Conservation (phyloP, 1,140 invertebrate genomes). For the Drosophila pruinosa region DNA sequence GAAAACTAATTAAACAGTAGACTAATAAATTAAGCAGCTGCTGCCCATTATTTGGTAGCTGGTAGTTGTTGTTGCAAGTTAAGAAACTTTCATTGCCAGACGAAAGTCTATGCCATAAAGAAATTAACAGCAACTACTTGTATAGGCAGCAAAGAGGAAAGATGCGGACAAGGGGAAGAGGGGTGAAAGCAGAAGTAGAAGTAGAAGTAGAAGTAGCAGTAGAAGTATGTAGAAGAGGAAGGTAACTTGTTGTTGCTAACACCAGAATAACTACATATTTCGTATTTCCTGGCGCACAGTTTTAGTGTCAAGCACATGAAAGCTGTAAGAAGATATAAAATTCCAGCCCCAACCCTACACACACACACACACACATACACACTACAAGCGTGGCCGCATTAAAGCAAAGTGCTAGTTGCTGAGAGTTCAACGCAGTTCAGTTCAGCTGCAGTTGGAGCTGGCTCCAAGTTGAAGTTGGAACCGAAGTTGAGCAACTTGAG, state of each 20-base stretch:
- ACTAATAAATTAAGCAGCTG: conserved; percentile 71
- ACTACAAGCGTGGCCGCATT: conserved; percentile 61
- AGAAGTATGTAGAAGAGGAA: conserved; percentile 17
- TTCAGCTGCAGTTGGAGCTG: conserved; percentile 39
- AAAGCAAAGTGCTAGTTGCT: conserved; percentile 47
- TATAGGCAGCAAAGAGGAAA: neutral
- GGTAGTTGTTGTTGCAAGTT: conserved; percentile 40
- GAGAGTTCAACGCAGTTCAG: conserved; percentile 35
- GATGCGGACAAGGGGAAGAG: neutral
- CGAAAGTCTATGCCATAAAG: conserved; percentile 70
- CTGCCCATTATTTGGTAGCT: conserved; percentile 29
- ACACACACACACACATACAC: neutral
- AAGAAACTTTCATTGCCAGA: conserved; percentile 75
- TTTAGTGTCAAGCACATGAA: conserved; percentile 52
- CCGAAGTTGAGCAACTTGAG: conserved; percentile 59
- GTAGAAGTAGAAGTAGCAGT: neutral
- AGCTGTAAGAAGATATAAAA: conserved; percentile 39
- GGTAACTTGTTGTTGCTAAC: conserved; percentile 45
- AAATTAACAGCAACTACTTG: conserved; percentile 64
- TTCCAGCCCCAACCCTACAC: conserved; percentile 22
- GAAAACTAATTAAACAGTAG: conserved; percentile 67
- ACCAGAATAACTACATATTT: conserved; percentile 20
- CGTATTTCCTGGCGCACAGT: conserved; percentile 32
- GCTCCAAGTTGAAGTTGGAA: conserved; percentile 25
- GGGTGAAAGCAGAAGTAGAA: neutral